Base-by-base conservation (phyloP, 1,140 invertebrate species). In the Drosophila setifemur region DNA sequence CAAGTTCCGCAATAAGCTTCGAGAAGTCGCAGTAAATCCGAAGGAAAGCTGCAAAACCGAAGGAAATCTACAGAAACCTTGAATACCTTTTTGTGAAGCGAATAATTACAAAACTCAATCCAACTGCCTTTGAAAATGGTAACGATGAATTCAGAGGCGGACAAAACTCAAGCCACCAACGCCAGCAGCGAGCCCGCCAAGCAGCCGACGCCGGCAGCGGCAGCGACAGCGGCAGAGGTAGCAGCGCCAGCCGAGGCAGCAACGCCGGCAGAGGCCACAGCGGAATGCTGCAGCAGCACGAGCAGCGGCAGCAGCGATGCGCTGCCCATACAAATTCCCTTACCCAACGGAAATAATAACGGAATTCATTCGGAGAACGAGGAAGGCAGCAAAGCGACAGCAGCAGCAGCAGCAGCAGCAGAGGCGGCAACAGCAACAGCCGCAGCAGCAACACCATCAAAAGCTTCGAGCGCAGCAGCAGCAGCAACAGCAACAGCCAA, bases 71-170 rank as follows among this genome's bases (percentile, higher is more conserved):
- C n/a, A n/a, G n/a, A n/a, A n/a, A n/a, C n/a, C n/a, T n/a, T n/a
- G n/a, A n/a, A n/a, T n/a, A n/a, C n/a, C n/a, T n/a, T n/a, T n/a
- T n/a, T n/a, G n/a, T n/a, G n/a, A 11, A 23, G 25, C 14, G 4
- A 54, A n/a, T 12, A 33, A 33, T 33, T 33, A 33, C 11, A 12
- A 33, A n/a, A 33, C 31, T 33, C 11, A 14, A 33, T 4, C 11
- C 53, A 8, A 18, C 33, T 6, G 55, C 33, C 14, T 33, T 48
- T 70, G 44, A 90, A 83, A 77, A 90, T 90, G 89, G 89, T 90
- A 89, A 90, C 89, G 61, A 90, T 90, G 89, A 90, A 88, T 57
- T 89, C 89, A 52, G 89, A 90, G 67, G 77, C 86, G 64, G 89
- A 90, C 85, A 90, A 90, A 81, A 89, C 89, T 43, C 83, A 83